Evolutionary conservation across 1,140 invertebrate genomes (phyloP).

Genomic region (Drosophila kohkoa): DNA sequence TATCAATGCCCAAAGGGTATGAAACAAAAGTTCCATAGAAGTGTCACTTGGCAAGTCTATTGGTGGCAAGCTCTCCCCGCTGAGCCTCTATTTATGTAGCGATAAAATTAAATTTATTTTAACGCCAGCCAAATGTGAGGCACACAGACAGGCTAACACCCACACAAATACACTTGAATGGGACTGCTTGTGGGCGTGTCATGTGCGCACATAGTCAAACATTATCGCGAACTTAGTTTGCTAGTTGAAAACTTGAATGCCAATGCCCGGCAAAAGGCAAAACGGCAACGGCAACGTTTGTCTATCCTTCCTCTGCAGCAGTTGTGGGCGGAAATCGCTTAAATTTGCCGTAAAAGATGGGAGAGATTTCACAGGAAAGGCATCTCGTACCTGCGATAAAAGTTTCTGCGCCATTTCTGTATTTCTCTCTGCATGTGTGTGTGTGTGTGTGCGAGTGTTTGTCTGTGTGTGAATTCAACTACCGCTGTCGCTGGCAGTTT

Average conservation of each 20-base stretch:
- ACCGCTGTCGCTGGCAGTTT: constrained; percentile 31
- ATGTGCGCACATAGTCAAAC: constrained; percentile 77
- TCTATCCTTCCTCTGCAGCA: constrained; percentile 48
- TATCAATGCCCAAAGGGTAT: background rate
- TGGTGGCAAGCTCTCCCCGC: constrained; percentile 36
- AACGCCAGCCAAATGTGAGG: constrained; percentile 63
- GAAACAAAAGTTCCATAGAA: constrained; percentile 44
- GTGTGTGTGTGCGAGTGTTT: background rate
- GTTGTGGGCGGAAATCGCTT: constrained; percentile 67
- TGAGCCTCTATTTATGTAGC: constrained; percentile 73
- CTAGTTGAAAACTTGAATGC: constrained; percentile 63
- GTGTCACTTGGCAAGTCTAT: constrained; percentile 68
- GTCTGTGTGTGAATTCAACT: constrained; percentile 17
- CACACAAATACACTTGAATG: background rate
- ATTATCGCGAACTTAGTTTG: constrained; percentile 76
- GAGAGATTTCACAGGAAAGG: constrained; percentile 52
- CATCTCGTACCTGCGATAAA: constrained; percentile 69
- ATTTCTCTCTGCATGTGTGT: background rate
- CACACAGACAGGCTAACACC: constrained; percentile 18
- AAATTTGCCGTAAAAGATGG: constrained; percentile 53
- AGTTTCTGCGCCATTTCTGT: constrained; percentile 74
- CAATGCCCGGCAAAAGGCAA: constrained; percentile 33
- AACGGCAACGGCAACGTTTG: constrained; percentile 39
- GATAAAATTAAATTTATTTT: constrained; percentile 83
- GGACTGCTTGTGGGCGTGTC: constrained; percentile 43